Conservation (phyloP, 2,888 invertebrate species). For the Melanophora roralis region DNA sequence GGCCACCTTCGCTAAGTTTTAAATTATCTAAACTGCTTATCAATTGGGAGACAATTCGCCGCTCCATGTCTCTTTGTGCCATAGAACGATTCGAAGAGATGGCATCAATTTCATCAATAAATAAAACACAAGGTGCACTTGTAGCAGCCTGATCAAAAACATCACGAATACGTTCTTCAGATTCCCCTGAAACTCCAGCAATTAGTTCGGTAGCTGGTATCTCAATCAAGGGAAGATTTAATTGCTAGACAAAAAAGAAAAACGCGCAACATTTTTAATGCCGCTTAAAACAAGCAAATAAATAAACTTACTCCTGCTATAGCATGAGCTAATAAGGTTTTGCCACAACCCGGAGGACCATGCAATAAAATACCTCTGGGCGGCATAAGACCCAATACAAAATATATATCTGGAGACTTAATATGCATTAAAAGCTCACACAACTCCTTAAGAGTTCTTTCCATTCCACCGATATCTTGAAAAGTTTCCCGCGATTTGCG, state of each 20-base stretch:
- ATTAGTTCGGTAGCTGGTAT: slow-evolving; percentile 95
- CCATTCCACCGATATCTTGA: slow-evolving; percentile 88
- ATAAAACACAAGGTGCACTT: slow-evolving; percentile 88
- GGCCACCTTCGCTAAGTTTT: slow-evolving; percentile 74
- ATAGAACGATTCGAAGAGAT: slow-evolving; percentile 93
- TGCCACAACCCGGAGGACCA: slow-evolving; percentile 97
- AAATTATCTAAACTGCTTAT: slow-evolving; percentile 89
- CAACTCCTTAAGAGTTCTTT: slow-evolving; percentile 83
- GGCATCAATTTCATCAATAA: slow-evolving; percentile 98
- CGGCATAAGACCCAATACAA: slow-evolving; percentile 88
- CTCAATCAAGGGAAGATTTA: slow-evolving; percentile 89
- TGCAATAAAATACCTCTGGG: slow-evolving; percentile 94
- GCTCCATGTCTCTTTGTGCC: slow-evolving; percentile 97
- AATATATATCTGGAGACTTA: slow-evolving; percentile 93
- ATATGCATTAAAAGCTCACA: slow-evolving; percentile 89
- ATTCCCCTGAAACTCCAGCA: slow-evolving; percentile 96
- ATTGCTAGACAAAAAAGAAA: slow-evolving; percentile 80
- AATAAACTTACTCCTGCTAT: slow-evolving; percentile 84
- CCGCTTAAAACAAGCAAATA: background rate
- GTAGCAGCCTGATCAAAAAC: slow-evolving; percentile 92
- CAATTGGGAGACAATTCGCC: slow-evolving; percentile 95
- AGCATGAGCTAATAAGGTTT: slow-evolving; percentile 88
- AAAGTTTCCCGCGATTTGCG: slow-evolving; percentile 67
- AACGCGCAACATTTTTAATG: background rate
- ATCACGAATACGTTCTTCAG: slow-evolving; percentile 94